Conservation (phyloP, 2,797 vertebrate genomes). For the Tenualosa thibaudeaui region DNA sequence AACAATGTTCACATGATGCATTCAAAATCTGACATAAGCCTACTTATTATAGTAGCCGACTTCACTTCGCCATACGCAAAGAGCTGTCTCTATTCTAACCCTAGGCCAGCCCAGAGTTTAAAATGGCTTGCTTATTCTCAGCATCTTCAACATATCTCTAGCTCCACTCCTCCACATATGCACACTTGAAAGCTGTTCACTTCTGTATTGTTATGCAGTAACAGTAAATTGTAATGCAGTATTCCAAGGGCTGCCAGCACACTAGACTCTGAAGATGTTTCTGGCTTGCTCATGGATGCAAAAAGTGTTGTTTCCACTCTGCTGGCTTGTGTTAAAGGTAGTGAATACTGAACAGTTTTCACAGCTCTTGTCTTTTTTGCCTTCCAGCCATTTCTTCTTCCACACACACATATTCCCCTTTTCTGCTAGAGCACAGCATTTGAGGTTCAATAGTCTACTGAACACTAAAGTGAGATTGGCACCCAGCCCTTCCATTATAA, state of each 20-base stretch:
- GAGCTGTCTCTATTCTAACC: not conserved
- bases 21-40: too few relatives aligned
- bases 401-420: constrained; percentile 20
- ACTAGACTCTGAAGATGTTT: constrained; percentile 35
- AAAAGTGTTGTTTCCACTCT: constrained; percentile 35
- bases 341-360: constrained; percentile 38
- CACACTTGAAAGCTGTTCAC: not conserved
- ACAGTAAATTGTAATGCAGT: too few relatives aligned
- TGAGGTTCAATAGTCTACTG: not conserved
- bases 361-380: constrained; percentile 30
- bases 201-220: constrained; percentile 28
- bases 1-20: too few relatives aligned
- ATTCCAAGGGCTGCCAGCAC: constrained; percentile 10
- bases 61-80: too few relatives aligned
- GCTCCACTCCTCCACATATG: not conserved
- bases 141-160: not conserved
- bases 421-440: constrained; percentile 31
- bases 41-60: too few relatives aligned
- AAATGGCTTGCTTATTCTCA: not conserved
- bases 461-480: not conserved
- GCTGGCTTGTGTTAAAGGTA: constrained; percentile 39
- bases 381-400: constrained; percentile 25
- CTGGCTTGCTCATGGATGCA: constrained; percentile 36
- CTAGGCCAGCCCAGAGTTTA: not conserved
- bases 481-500: not conserved